phyloP scores from a whole-genome alignment of 2,113 vertebrate species.

The Syngnathus floridae region DNA sequence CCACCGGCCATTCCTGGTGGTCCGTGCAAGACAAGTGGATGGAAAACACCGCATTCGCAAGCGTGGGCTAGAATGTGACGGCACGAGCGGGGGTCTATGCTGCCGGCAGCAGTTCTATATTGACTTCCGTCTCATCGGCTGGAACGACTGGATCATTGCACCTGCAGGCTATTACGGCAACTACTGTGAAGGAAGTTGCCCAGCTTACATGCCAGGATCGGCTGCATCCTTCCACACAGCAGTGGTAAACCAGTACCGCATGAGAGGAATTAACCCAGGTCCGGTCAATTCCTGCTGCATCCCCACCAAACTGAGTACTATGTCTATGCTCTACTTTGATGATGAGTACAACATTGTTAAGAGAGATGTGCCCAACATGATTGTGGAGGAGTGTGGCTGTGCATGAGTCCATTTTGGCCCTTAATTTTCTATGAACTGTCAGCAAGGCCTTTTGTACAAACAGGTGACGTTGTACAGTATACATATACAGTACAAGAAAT shows the following conservation, averaged over 20 bases:
- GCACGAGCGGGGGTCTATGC: conserved; percentile 88
- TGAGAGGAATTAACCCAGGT: conserved; percentile 93
- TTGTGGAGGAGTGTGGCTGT: conserved; percentile 98
- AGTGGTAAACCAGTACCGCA: conserved; percentile 97
- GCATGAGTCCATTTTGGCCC: conserved; percentile 73
- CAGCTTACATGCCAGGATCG: conserved; percentile 94
- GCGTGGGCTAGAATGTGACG: conserved; percentile 95
- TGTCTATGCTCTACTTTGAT: conserved; percentile 99
- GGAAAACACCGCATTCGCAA: conserved; percentile 95
- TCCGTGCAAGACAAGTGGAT: conserved; percentile 83
- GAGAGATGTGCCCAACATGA: conserved; percentile 98
- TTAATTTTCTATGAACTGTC: conserved; percentile 26
- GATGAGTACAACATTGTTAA: conserved; percentile 99
- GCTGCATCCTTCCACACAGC: conserved; percentile 97
- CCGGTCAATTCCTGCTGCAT: conserved; percentile 98
- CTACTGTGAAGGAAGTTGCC: conserved; percentile 98
- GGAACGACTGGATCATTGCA: conserved; percentile 99
- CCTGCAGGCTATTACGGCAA: conserved; percentile 96
- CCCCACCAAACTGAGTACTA: conserved; percentile 98
- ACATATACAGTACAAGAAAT: conserved; percentile 57
- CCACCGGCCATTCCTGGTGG: conserved; percentile 93
- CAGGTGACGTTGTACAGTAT: conserved; percentile 58
- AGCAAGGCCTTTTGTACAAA: conserved; percentile 50
- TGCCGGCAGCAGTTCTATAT: conserved; percentile 99
- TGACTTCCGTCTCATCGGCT: conserved; percentile 96